Percentiles rank a stretch among this genome's conserved stretches.
These are phyloP conservation scores for Crotalus adamanteus DNA, from an alignment of 2,797 vertebrate genomes.

Conservation along the genomic window DNA sequence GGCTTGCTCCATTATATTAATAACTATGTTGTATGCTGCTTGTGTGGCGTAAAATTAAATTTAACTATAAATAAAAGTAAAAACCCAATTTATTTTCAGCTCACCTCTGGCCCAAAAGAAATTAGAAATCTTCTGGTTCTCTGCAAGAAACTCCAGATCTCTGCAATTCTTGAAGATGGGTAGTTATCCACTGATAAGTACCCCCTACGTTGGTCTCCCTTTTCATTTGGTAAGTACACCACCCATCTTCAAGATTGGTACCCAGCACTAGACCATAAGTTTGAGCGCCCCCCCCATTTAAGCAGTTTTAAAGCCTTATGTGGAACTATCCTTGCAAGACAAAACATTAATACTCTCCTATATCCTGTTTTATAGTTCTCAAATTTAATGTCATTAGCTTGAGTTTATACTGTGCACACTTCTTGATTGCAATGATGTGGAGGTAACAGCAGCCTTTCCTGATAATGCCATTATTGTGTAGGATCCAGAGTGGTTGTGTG, in stretches of 20 bases:
- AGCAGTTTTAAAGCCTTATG: neutral
- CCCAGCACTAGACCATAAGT: neutral
- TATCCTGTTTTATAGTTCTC: neutral
- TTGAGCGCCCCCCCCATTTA: neutral
- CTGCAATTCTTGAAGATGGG: neutral
- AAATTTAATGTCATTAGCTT: neutral
- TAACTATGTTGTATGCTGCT: neutral
- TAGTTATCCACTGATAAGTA: neutral
- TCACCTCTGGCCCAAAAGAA: neutral
- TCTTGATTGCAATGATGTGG: neutral
- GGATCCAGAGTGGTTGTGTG: neutral
- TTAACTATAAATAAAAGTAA: neutral
- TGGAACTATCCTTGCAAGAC: neutral
- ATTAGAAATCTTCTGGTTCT: neutral
- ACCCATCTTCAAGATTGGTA: neutral
- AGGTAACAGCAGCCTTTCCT: neutral
- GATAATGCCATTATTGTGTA: neutral
- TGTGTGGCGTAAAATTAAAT: neutral
- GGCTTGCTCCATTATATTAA: neutral
- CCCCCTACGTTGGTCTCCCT: neutral
- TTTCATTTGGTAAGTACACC: neutral
- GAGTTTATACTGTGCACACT: neutral
- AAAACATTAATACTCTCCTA: neutral
- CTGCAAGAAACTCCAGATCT: neutral
- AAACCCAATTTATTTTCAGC: neutral